Percentiles rank a stretch among this genome's conserved stretches.
Conservation (phyloP, 1,140 invertebrate genomes). For the Episyrphus balteatus region DNA sequence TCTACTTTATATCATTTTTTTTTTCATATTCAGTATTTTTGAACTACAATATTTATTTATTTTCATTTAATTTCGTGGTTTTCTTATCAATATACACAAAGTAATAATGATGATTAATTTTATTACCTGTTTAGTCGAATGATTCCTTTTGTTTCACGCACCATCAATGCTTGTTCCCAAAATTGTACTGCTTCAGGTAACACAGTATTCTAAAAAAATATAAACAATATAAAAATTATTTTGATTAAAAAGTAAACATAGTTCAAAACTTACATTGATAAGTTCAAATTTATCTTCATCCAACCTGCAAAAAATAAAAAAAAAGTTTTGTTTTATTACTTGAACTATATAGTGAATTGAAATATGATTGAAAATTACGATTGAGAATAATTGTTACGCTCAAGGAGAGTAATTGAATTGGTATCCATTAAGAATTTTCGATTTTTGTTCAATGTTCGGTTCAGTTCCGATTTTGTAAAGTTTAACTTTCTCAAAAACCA, state of each 20-base stretch:
- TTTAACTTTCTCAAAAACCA: neutral
- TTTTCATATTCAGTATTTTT: too few relatives aligned
- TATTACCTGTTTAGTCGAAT: constrained; percentile 79
- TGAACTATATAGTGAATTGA: neutral
- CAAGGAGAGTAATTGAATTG: constrained; percentile 7
- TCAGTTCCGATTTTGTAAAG: neutral
- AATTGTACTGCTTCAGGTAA: constrained; percentile 82
- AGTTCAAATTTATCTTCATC: constrained; percentile 68
- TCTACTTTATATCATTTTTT: too few relatives aligned
- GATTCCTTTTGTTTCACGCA: constrained; percentile 67
- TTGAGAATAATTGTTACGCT: constrained; percentile 6
- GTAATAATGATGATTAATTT: neutral
- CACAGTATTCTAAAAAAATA: constrained; percentile 64
- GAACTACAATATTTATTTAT: too few relatives aligned
- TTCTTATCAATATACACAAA: too few relatives aligned
- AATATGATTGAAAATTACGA: neutral
- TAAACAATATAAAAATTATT: neutral
- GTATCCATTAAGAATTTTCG: neutral
- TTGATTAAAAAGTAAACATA: neutral
- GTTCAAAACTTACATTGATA: constrained; percentile 66
- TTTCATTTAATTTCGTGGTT: too few relatives aligned
- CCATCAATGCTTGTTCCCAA: constrained; percentile 85
- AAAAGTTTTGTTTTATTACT: constrained; percentile 1
- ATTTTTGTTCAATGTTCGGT: neutral
- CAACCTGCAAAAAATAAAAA: constrained; percentile 54